Base-by-base conservation (phyloP, 2,113 vertebrate genomes). In the Sorex araneus region DNA sequence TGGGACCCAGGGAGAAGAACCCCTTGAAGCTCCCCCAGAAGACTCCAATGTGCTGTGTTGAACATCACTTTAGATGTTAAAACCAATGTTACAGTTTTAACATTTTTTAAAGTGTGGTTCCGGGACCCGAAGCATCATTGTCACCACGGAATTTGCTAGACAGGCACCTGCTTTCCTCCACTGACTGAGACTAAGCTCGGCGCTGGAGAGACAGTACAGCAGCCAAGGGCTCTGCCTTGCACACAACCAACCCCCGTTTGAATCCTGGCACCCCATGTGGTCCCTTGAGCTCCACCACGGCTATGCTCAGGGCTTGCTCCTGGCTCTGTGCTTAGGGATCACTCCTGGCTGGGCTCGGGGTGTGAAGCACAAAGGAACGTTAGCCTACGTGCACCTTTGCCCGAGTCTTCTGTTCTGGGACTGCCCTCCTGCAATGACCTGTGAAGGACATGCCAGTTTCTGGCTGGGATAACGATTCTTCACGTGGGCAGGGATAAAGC, bases 291-390 rank as follows among this genome's bases (percentile, higher is more conserved):
- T 21, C 57, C 19, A 4, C 57, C 19, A 23, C 23, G 18, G 21
- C 57, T 60, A 8, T 60, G 57, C 19, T 60, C 57, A 60, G 21
- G 21, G 57, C 57, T 60, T 60, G 3, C 57, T 60, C 57, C 57
- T 60, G 19, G 19, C 21, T 60, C 57, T 60, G 57, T 60, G 18
- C 57, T 60, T 16, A 60, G 5, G 18, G 57, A 60, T 60, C 57
- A 23, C 21, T 60, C 57, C 57, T 60, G 57, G 19, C 19, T 19
- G 57, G 5, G 47, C 47, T 40, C 40, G 7, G 54, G 10, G 50
- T 76, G 47, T 57, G 43, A 93, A 81, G 50, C 15, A 74, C 63
- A 77, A 78, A 74, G 50, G 60, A 87, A 92, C 32, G 25, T 50
- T 50, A 36, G 32, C 47, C 54, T 82, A n/a, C n/a, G 23, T 12